phyloP scores from a whole-genome alignment of 2,888 invertebrate species.

The Anodontia alba region DNA sequence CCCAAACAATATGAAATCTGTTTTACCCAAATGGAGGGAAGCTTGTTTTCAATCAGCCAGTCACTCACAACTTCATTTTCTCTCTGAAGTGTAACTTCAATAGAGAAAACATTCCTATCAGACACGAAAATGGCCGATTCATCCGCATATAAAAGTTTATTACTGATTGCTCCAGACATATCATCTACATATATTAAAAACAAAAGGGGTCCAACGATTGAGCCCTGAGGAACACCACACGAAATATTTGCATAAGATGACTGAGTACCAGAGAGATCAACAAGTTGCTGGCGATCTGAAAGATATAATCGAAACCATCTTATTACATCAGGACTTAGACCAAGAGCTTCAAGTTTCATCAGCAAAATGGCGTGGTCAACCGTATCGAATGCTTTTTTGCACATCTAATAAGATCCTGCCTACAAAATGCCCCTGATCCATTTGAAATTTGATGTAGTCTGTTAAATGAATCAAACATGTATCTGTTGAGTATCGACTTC shows the following conservation, averaged over 20 bases:
- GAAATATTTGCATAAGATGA: not conserved
- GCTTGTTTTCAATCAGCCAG: slow-evolving; percentile 29
- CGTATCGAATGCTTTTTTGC: not conserved
- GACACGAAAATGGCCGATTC: not conserved
- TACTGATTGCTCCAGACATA: not conserved
- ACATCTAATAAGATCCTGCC: not conserved
- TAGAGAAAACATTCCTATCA: not conserved
- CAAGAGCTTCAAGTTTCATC: not conserved
- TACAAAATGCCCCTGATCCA: not conserved
- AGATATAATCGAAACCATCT: not conserved
- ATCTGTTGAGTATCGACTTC: too few species aligned
- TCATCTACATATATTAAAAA: not conserved
- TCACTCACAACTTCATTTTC: not conserved
- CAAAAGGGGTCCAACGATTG: not conserved
- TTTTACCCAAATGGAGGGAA: slow-evolving; percentile 21
- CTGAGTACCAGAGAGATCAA: not conserved
- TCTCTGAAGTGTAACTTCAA: not conserved
- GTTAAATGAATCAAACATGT: too few species aligned
- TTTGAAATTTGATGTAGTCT: too few species aligned
- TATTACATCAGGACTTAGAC: not conserved
- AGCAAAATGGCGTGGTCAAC: not conserved
- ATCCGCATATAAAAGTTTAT: not conserved
- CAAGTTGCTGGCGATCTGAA: not conserved
- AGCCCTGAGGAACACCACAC: not conserved
- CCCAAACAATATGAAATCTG: slow-evolving; percentile 26